A percentile compares a stretch with the other conserved stretches of the same genome.
These are phyloP conservation scores for Oceanites oceanicus DNA, from an alignment of 2,113 vertebrate species.

Conservation along the genomic window DNA sequence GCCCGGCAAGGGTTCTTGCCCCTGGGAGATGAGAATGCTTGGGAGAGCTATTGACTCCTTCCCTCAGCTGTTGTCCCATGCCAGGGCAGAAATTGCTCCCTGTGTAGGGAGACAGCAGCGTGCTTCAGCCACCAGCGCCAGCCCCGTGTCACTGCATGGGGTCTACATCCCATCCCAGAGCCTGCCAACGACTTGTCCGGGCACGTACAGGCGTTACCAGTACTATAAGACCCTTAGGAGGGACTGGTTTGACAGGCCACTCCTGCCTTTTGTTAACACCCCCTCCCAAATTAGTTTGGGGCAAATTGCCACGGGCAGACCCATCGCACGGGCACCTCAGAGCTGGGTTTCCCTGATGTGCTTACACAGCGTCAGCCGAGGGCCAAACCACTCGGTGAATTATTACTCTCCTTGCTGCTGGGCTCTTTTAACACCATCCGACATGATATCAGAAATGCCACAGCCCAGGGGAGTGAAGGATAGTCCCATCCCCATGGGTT, in stretches of 20 bases:
- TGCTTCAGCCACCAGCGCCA: not conserved
- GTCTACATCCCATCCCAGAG: not conserved
- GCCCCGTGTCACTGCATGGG: fast-evolving
- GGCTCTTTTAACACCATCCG: not conserved
- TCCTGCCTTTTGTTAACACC: not conserved
- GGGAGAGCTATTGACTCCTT: not conserved
- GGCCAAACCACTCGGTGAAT: not conserved
- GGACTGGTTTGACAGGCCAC: slow-evolving; percentile 13
- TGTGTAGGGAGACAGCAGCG: fast-evolving
- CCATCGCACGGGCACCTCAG: not conserved
- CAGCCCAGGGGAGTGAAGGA: not conserved
- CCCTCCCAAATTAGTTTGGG: not conserved
- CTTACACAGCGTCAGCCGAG: fast-evolving
- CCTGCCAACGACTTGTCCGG: not conserved
- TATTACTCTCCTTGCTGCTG: not conserved
- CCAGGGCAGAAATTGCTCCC: not conserved
- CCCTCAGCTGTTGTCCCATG: fast-evolving
- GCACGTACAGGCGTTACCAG: not conserved
- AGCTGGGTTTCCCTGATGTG: not conserved
- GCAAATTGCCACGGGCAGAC: not conserved
- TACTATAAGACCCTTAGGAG: not conserved
- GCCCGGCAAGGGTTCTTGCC: fast-evolving
- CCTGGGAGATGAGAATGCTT: fast-evolving
- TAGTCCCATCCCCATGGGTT: not conserved
- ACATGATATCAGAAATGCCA: not conserved